phyloP scores from a whole-genome alignment of 1,140 invertebrate genomes.

The Drosophila pallidifrons region DNA sequence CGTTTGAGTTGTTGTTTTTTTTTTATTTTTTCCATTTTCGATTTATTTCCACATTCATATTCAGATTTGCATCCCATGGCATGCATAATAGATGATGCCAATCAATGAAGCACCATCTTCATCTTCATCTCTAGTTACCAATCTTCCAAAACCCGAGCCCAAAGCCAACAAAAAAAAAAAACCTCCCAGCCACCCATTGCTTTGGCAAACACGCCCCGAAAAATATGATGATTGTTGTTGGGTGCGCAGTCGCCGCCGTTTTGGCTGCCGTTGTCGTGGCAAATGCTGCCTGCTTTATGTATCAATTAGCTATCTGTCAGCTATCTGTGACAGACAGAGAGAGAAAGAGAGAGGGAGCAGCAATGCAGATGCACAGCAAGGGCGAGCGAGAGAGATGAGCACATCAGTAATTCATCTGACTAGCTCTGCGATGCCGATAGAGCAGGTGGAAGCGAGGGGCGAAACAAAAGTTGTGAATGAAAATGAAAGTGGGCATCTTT shows the following conservation, averaged over 20 bases:
- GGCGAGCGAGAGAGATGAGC: background rate
- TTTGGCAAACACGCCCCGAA: conserved; percentile 44
- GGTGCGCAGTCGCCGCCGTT: conserved; percentile 29
- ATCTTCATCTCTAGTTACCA: background rate
- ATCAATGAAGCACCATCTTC: conserved; percentile 56
- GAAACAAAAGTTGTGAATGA: background rate
- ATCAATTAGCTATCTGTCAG: conserved; percentile 48
- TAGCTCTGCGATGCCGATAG: background rate
- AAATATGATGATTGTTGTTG: background rate
- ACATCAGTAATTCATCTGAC: background rate
- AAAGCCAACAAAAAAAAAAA: too few relatives aligned
- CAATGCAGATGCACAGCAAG: background rate
- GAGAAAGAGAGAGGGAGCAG: background rate
- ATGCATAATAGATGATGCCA: conserved; percentile 64
- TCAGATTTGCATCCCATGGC: conserved; percentile 59
- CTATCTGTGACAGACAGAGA: background rate
- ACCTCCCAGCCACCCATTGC: background rate
- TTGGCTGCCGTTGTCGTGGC: conserved; percentile 34
- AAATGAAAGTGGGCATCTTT: background rate
- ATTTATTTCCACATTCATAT: conserved; percentile 57
- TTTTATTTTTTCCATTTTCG: too few relatives aligned
- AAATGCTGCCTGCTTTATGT: conserved; percentile 36
- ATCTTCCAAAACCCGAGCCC: background rate
- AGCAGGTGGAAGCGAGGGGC: conserved; percentile 3
- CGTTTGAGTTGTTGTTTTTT: too few relatives aligned